Conservation (phyloP, 1,140 invertebrate species). For the Nymphalis io region DNA sequence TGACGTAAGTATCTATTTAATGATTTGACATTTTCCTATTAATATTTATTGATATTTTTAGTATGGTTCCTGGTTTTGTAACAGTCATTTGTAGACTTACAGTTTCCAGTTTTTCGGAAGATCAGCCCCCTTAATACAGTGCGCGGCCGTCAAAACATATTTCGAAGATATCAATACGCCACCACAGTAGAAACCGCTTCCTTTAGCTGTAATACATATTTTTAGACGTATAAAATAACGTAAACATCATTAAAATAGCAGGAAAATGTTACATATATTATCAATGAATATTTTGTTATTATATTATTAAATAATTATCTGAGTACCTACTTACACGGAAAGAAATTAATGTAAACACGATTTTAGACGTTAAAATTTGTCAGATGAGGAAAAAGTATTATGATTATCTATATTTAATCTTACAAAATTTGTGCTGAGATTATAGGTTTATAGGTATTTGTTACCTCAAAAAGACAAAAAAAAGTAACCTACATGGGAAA, state of each 20-base stretch:
- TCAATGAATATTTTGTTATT: background rate
- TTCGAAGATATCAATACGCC: conserved; percentile 82
- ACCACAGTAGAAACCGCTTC: conserved; percentile 78
- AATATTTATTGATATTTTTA: too few relatives aligned
- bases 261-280: background rate
- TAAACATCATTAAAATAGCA: conserved; percentile 5
- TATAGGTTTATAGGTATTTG: too few relatives aligned
- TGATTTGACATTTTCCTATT: too few relatives aligned
- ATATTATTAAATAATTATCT: background rate
- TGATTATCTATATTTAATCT: background rate
- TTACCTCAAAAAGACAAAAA: too few relatives aligned
- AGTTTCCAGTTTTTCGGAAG: conserved; percentile 79
- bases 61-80: background rate
- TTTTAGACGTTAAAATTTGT: background rate
- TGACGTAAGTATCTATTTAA: too few relatives aligned
- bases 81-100: conserved; percentile 54
- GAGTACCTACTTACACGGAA: background rate
- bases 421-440: too few relatives aligned
- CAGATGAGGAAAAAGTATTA: background rate
- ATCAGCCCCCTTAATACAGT: conserved; percentile 88
- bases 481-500: too few relatives aligned
- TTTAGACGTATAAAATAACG: background rate
- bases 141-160: conserved; percentile 89
- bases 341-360: background rate
- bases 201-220: conserved; percentile 48